phyloP scores from a whole-genome alignment of 2,888 invertebrate species.

The Latrodectus hesperus region DNA sequence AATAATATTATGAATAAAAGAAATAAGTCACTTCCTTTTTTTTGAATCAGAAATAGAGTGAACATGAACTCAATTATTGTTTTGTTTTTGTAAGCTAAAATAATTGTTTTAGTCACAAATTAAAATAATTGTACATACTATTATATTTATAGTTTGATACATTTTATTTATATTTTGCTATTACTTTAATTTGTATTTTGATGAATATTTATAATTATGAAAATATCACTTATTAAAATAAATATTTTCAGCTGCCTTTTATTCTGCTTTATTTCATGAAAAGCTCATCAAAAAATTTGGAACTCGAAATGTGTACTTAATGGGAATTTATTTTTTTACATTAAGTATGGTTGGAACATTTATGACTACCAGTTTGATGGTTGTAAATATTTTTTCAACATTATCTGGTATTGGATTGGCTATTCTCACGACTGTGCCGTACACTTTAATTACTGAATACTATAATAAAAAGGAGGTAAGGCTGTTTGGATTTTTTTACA shows the following conservation, averaged over 20 bases:
- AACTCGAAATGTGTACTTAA: slow-evolving; percentile 71
- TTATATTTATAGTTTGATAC: too few species aligned
- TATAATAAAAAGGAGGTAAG: slow-evolving; percentile 72
- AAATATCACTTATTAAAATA: too few species aligned
- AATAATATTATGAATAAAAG: too few species aligned
- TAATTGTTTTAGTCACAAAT: too few species aligned
- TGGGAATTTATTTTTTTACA: slow-evolving; percentile 72
- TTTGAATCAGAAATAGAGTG: too few species aligned
- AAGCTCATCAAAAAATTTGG: slow-evolving; percentile 72
- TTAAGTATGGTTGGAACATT: slow-evolving; percentile 72
- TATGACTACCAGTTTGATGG: slow-evolving; percentile 70
- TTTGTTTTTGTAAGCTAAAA: too few species aligned
- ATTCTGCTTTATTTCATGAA: slow-evolving; percentile 72
- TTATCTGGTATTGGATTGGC: slow-evolving; percentile 73
- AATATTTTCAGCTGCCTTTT: slow-evolving; percentile 72
- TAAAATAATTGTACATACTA: too few species aligned
- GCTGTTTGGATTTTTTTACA: background rate
- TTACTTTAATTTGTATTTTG: too few species aligned
- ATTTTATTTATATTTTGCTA: too few species aligned
- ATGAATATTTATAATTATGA: too few species aligned
- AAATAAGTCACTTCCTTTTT: too few species aligned
- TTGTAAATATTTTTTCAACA: slow-evolving; percentile 72
- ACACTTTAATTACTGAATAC: slow-evolving; percentile 73
- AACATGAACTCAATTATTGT: too few species aligned
- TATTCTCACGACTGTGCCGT: slow-evolving; percentile 73